Evolutionary conservation across 2,797 vertebrate genomes (phyloP).

Genomic region (Poecilia velifera): DNA sequence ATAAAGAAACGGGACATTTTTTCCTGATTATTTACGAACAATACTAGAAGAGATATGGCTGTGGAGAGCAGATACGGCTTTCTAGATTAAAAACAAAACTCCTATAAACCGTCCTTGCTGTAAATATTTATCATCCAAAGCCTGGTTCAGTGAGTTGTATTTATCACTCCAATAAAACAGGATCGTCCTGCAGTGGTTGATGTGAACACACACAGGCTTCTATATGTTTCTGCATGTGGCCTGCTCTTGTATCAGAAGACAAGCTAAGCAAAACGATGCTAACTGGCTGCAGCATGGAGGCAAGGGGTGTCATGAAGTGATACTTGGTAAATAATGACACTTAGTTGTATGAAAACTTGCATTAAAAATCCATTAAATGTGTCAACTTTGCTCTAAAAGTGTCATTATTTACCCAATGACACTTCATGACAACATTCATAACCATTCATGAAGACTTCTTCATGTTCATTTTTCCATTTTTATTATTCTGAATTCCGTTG

Average conservation of each 20-base stretch:
- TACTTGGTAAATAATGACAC: no score
- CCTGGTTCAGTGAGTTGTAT: neutral
- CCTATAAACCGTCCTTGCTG: neutral
- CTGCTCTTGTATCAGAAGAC: neutral
- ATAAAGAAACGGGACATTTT: constrained; percentile 26
- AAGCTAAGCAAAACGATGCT: neutral
- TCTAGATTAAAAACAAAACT: neutral
- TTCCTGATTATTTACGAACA: constrained; percentile 4
- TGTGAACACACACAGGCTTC: neutral
- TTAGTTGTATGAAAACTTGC: no score
- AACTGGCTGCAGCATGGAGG: neutral
- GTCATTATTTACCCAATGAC: no score
- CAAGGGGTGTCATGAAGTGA: neutral
- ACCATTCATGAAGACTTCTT: no score
- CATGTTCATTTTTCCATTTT: neutral
- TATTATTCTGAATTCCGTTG: neutral
- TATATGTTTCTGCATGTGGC: neutral
- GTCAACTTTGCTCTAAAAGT: no score
- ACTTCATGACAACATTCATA: no score
- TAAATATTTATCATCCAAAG: neutral
- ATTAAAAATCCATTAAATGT: no score
- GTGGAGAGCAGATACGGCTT: neutral
- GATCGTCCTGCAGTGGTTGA: neutral
- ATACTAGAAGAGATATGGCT: neutral
- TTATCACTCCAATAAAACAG: neutral